Base-by-base conservation (phyloP, 92 coral and sea anemone genomes). In the Palythoa heliodiscus region DNA sequence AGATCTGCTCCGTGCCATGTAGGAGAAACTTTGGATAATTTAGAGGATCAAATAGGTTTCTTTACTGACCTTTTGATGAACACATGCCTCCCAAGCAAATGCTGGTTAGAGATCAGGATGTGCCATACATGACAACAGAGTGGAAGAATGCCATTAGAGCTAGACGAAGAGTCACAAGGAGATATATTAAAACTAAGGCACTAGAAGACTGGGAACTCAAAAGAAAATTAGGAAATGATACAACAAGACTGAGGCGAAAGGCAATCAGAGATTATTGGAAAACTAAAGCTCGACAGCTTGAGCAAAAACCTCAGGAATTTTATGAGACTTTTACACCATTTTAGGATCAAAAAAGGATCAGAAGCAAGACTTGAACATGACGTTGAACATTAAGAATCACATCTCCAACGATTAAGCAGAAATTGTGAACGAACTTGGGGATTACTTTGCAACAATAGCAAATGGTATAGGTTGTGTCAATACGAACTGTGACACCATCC, bases 71-170 rank as follows among this genome's bases (percentile, higher is more conserved):
- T 92, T 52, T 16, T 89, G 90, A 88, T 52, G 90, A 83, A 78
- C 86, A 82, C 57, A 67, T 80, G 85, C 90, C 88, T 20, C 43
- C n/a, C 63, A 83, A 87, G 75, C 79, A 47, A 78, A 87, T 87
- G 88, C 23, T 90, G 10, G 93, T 90, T 5, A 38, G 90, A 25
- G 93, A 83, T 57, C 23, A 75, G 50, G 91, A 87, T 57, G 91
- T 91, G 0, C 89, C 91, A 29, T 82, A 89, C 82, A 92, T 89
- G 90, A 87, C 90, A 13, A 69, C 76, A 1, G 87, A 84, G 20
- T 89, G 90, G 92, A 89, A 78, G 75, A 75, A 82, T 15, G 89
- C 91, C 57, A 89, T 89, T 7, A 83, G 88, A 55, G 82, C 70
- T 40, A 92, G 87, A 87, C 75, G 85, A 29, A 92, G 78, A 58